Base-by-base conservation (phyloP, 2,888 invertebrate species). In the Linnaemya tessellans region DNA sequence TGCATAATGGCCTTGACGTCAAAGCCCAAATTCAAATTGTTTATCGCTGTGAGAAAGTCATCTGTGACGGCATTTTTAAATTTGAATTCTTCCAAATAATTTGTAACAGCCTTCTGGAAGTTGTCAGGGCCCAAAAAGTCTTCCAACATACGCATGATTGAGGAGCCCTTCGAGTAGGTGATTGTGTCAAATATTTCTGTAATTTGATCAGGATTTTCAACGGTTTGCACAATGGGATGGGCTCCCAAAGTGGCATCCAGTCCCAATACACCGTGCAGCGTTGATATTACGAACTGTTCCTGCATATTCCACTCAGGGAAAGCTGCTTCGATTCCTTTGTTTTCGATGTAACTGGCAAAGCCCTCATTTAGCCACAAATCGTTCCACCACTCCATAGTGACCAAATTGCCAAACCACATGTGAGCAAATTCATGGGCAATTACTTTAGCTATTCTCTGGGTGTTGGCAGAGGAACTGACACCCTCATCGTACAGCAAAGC, bases 291-390 rank as follows among this genome's bases (percentile, higher is more conserved):
- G 91, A 98, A 98, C 90, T 96, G 95, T 84, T 97, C 95, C 91
- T 96, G 93, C 97, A 97, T 95, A 89, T 96, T 94, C 97, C 97
- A 98, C 9, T 95, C 94, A 0, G 96, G 96, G 87, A 96, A 94
- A 15, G 95, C 94, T 10, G 94, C 93, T 88, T 96, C 93, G 0
- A 96, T 93, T 15, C 97, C 96, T 90, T 97, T 96, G 87, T 95
- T 96, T 92, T 97, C 96, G 93, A 98, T 97, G 90, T 96, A 98
- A n/a, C 96, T 95, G 2, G 98, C 98, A 91, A 98, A 98, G 0
- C 98, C 98, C 93, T 97, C 97, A 90, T 98, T 98, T 51, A 98
- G 93, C 98, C 98, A 97, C 3, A 97, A 93, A 92, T 98, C 98
- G 90, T 97, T 96, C 97, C 97, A 97, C 98, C 98, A 98, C 88